A percentile compares a stretch with the other conserved stretches of the same genome.
Evolutionary conservation across 2,797 vertebrate genomes (phyloP).

Genomic region (Urocyon cinereoargenteus): DNA sequence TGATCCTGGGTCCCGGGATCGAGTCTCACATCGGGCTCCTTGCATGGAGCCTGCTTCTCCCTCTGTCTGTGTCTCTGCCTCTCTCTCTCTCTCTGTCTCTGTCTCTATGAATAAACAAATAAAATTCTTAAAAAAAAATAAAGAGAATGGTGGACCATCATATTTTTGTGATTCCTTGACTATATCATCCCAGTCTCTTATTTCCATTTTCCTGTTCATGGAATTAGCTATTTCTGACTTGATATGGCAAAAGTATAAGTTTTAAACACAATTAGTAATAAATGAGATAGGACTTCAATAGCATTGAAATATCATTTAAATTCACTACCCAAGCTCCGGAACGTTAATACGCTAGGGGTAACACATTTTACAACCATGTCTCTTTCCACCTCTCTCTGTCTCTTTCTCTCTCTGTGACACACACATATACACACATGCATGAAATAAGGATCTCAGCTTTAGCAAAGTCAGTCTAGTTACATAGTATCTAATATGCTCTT

Average conservation of each 20-base stretch:
- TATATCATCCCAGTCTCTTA: background rate
- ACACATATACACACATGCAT: background rate
- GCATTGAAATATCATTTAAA: background rate
- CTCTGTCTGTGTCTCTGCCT: no score
- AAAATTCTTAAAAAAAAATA: no score
- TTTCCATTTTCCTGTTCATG: background rate
- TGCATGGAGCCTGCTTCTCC: no score
- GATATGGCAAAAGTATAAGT: background rate
- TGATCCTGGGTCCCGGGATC: no score
- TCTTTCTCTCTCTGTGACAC: background rate
- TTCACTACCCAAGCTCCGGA: background rate
- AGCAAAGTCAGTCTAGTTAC: background rate
- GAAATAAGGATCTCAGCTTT: background rate
- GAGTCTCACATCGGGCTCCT: no score
- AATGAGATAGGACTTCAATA: background rate
- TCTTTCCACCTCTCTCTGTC: background rate
- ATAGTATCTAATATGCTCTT: background rate
- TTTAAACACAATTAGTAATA: background rate
- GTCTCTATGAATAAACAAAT: no score
- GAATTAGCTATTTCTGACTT: background rate
- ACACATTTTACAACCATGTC: background rate
- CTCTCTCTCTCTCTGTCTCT: no score
- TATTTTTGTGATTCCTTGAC: background rate
- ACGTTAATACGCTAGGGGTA: background rate
- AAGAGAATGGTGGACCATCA: background rate